Evolutionary conservation across 2,113 vertebrate genomes (phyloP).

Genomic region (Kryptolebias marmoratus): DNA sequence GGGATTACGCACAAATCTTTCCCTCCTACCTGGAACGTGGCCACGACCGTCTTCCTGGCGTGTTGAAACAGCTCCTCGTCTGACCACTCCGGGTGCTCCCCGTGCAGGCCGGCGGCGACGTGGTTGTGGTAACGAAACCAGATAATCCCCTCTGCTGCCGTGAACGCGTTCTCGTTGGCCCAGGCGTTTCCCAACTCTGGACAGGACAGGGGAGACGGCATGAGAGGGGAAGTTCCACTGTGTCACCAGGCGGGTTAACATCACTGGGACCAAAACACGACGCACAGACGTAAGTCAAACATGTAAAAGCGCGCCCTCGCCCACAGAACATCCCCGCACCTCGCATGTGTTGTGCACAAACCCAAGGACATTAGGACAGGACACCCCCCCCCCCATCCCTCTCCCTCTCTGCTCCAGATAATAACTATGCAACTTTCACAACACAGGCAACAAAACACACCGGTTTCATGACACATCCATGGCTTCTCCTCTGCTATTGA

Average conservation of each 20-base stretch:
- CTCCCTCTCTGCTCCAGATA: constrained; percentile 9
- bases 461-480: constrained; percentile 37
- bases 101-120: constrained; percentile 76
- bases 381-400: background rate
- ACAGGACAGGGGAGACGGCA: constrained; percentile 36
- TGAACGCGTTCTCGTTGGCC: constrained; percentile 91
- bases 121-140: constrained; percentile 97
- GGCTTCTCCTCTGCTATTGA: constrained; percentile 41
- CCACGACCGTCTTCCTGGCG: constrained; percentile 87
- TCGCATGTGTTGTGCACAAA: background rate
- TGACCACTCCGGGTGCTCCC: constrained; percentile 81
- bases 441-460: constrained; percentile 63
- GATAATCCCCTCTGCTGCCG: constrained; percentile 86
- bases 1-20: constrained; percentile 61
- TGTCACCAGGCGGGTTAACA: constrained; percentile 5
- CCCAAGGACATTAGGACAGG: constrained; percentile 41
- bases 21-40: constrained; percentile 91
- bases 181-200: constrained; percentile 90
- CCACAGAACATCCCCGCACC: background rate
- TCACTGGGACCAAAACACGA: background rate
- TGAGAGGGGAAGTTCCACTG: constrained; percentile 27
- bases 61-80: constrained; percentile 93
- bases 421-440: constrained; percentile 47
- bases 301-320: background rate
- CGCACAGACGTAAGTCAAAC: background rate